Base-by-base conservation (phyloP, 2,113 vertebrate genomes). In the Cromileptes altivelis region DNA sequence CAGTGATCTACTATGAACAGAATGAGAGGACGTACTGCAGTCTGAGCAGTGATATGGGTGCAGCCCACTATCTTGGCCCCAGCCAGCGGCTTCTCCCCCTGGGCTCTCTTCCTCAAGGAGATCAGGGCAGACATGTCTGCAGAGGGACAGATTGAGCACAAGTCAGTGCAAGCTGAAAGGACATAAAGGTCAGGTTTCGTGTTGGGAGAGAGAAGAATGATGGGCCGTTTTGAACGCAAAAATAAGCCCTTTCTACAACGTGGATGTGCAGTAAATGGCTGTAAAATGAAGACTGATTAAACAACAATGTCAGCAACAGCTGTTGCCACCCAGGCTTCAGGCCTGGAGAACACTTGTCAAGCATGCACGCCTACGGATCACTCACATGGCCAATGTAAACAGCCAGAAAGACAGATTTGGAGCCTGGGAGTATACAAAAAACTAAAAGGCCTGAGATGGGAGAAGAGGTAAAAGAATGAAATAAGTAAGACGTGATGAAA, bases 71-170 rank as follows among this genome's bases (percentile, higher is more conserved):
- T 98, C 94, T 98, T 99, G 21, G 98, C 98, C 92, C 98, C 98
- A 40, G 98, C 97, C 83, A 99, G 95, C 56, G 98, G 98, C 77
- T 99, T 99, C 94, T 99, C 98, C 45, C 98, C 98, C 93, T 99
- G 98, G 68, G 98, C 98, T 93, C 98, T 93, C 95, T 99, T 99
- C 95, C 98, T 97, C 94, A 99, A 95, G 40, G 98, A 99, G 92
- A 99, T 98, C 90, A 99, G 97, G 84, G 98, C 98, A 88, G 97
- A 98, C 98, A 99, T 99, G 91, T 99, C 98, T 99, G 96, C 58
- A 90, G 91, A 95, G 86, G 65, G 91, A 72, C 27, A 80, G 18
- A 81, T 18, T 0, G 58, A 68, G 52, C 65, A 70, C 25, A 78
- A 62, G 78, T 80, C 40, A 82, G 57, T 42, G 15, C n/a, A 49